Conservation (phyloP, 2,113 vertebrate genomes). For the Actenoides lindsayi region DNA sequence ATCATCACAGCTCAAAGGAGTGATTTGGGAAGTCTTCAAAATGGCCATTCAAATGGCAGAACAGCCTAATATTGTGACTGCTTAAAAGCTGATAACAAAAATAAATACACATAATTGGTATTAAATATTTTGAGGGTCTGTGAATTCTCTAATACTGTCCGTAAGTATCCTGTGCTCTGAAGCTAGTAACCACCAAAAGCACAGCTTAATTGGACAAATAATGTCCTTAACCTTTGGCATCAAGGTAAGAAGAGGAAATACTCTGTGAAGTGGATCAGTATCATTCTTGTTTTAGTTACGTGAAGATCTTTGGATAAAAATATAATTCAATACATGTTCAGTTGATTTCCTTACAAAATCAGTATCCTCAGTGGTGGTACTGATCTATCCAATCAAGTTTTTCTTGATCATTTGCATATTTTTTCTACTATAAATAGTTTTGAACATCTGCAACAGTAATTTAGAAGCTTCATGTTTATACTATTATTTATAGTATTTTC, state of each 20-base stretch:
- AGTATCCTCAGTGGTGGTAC: constrained; percentile 14
- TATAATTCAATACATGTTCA: constrained; percentile 18
- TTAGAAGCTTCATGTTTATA: background rate
- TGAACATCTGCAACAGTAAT: constrained; percentile 56
- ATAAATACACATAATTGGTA: background rate
- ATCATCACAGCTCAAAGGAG: background rate
- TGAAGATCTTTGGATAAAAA: constrained; percentile 10
- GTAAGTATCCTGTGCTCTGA: background rate
- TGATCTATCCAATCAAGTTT: constrained; percentile 56
- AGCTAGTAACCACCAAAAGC: background rate
- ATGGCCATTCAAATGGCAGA: background rate
- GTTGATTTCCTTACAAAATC: constrained; percentile 40
- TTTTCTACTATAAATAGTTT: constrained; percentile 57
- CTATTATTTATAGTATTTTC: constrained; percentile 45
- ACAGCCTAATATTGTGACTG: background rate
- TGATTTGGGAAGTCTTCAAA: background rate
- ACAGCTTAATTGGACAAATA: background rate
- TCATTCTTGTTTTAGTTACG: background rate
- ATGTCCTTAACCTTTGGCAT: background rate
- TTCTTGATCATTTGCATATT: constrained; percentile 52
- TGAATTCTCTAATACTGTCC: background rate
- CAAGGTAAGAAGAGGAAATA: background rate
- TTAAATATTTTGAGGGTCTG: background rate
- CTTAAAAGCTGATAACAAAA: background rate
- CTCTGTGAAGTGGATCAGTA: background rate